Conservation (phyloP, 2,797 vertebrate genomes). For the Spondyliosoma cantharus region DNA sequence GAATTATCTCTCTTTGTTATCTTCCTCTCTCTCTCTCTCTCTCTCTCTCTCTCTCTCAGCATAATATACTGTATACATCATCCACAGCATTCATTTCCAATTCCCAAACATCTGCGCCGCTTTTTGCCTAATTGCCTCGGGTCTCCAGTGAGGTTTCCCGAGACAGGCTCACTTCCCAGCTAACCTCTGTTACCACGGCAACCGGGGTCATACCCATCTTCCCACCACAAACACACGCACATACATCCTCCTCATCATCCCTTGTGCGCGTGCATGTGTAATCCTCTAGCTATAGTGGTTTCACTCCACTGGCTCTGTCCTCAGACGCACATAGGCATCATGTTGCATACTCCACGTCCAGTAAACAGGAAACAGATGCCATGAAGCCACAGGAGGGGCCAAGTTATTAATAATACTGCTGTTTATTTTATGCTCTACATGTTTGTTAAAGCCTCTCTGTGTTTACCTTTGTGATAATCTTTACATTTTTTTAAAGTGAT, state of each 20-base stretch:
- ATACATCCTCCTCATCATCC: background rate
- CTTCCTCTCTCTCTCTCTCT: background rate
- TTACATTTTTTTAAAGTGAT: background rate
- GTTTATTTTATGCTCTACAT: background rate
- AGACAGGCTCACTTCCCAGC: slow-evolving; percentile 41
- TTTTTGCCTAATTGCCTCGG: slow-evolving; percentile 68
- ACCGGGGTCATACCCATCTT: slow-evolving; percentile 51
- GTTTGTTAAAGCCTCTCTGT: background rate
- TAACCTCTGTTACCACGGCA: slow-evolving; percentile 69
- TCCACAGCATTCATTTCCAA: slow-evolving; percentile 32
- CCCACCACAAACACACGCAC: slow-evolving; percentile 13
- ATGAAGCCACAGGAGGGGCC: background rate
- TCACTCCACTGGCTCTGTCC: background rate
- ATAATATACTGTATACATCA: background rate
- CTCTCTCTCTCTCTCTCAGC: background rate
- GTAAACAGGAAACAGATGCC: slow-evolving; percentile 48
- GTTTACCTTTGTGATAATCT: background rate
- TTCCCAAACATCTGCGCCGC: slow-evolving; percentile 63
- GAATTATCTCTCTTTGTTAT: background rate
- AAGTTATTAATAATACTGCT: background rate
- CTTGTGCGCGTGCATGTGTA: background rate
- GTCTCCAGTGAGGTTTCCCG: slow-evolving; percentile 43
- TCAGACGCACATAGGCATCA: slow-evolving; percentile 17
- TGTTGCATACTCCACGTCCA: slow-evolving; percentile 14
- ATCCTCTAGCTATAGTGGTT: background rate